A percentile compares a stretch with the other conserved stretches of the same genome.
phyloP scores from a whole-genome alignment of 2,888 invertebrate species.

The Artemia sp. region DNA sequence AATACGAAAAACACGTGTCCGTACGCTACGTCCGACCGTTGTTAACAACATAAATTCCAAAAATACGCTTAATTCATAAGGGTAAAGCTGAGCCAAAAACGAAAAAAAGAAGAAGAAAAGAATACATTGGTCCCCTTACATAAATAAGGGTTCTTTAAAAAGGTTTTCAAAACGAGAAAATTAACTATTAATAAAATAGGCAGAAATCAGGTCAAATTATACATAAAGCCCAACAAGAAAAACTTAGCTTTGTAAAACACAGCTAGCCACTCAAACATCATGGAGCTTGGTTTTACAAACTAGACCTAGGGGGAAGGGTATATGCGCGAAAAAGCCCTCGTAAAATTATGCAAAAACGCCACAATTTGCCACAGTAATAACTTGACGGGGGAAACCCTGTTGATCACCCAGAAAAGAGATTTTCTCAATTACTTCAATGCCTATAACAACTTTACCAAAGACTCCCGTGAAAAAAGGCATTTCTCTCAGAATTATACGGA shows the following conservation, averaged over 20 bases:
- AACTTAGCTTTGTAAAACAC: too few relatives aligned
- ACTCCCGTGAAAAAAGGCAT: slow-evolving; percentile 67
- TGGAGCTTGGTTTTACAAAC: too few relatives aligned
- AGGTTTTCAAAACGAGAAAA: not conserved
- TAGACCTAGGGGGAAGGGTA: too few relatives aligned
- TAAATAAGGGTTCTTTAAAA: not conserved
- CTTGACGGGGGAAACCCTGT: slow-evolving; percentile 56
- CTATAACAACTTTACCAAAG: slow-evolving; percentile 61
- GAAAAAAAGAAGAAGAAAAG: slow-evolving; percentile 1
- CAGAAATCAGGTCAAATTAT: too few relatives aligned
- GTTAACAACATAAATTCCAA: slow-evolving; percentile 12
- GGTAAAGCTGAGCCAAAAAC: slow-evolving; percentile 7
- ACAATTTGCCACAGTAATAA: slow-evolving; percentile 53
- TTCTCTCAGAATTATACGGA: slow-evolving; percentile 59
- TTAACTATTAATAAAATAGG: too few relatives aligned
- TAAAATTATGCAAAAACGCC: slow-evolving; percentile 37
- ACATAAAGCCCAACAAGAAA: too few relatives aligned
- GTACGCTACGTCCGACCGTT: slow-evolving; percentile 5
- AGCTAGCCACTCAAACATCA: too few relatives aligned
- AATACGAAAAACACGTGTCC: slow-evolving; percentile 8
- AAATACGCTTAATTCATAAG: slow-evolving; percentile 13
- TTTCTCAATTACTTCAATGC: slow-evolving; percentile 57
- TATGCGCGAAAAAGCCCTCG: slow-evolving; percentile 3
- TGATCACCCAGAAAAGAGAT: slow-evolving; percentile 58
- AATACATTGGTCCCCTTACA: slow-evolving; percentile 11